Conservation (phyloP, 2,113 vertebrate genomes). For the Stictonetta naevosa region DNA sequence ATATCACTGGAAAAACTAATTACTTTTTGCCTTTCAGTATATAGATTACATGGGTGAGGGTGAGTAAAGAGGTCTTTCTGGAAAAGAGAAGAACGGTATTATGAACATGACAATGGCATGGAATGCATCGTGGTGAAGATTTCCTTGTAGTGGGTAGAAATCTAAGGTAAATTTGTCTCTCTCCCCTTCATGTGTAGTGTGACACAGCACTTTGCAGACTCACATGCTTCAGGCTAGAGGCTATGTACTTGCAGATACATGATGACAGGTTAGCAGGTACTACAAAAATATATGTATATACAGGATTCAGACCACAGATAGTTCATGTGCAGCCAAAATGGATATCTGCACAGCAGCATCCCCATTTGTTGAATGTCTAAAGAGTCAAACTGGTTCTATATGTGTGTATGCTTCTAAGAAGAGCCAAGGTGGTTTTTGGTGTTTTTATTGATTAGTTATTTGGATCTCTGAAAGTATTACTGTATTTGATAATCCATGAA, state of each 20-base stretch:
- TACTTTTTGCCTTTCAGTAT: background rate
- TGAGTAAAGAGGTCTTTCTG: background rate
- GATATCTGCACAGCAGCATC: background rate
- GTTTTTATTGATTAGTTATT: background rate
- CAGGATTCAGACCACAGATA: background rate
- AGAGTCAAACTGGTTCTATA: background rate
- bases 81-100: background rate
- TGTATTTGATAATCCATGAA: background rate
- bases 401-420: background rate
- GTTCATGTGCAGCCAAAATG: background rate
- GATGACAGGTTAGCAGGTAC: background rate
- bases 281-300: background rate
- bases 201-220: background rate
- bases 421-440: background rate
- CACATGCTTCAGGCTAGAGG: background rate
- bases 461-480: background rate
- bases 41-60: background rate
- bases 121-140: background rate
- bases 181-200: background rate
- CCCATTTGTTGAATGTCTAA: background rate
- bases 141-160: background rate
- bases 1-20: background rate
- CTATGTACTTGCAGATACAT: background rate
- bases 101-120: background rate
- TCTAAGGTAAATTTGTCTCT: background rate